Evolutionary conservation across 2,113 vertebrate genomes (phyloP).

Genomic region (Amblyornis subalaris): DNA sequence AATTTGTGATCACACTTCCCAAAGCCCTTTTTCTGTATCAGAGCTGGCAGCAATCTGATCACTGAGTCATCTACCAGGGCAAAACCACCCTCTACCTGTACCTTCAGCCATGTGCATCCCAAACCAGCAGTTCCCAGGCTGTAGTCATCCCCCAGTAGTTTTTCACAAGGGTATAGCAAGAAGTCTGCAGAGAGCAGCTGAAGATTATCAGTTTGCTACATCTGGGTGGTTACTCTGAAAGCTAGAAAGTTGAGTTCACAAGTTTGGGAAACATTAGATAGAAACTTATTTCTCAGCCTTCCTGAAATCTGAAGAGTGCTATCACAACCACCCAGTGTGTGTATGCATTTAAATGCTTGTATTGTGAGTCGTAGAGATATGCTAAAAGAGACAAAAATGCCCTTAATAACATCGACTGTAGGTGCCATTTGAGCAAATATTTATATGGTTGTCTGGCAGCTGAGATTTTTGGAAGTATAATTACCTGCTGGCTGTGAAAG

Average conservation of each 20-base stretch:
- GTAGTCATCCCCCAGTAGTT: neutral
- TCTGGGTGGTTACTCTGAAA: neutral
- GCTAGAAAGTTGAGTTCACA: neutral
- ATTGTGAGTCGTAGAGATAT: neutral
- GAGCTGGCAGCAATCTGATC: neutral
- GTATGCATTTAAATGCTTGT: neutral
- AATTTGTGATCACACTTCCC: neutral
- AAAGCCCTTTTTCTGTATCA: neutral
- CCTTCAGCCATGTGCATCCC: neutral
- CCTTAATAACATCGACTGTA: neutral
- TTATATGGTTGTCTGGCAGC: neutral
- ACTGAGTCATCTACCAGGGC: neutral
- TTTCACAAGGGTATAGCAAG: neutral
- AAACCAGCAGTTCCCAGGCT: neutral
- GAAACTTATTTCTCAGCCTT: neutral
- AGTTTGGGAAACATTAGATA: neutral
- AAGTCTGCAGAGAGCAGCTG: neutral
- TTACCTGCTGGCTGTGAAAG: neutral
- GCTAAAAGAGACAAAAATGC: neutral
- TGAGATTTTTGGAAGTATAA: neutral
- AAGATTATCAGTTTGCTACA: neutral
- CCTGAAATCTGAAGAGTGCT: neutral
- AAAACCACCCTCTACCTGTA: neutral
- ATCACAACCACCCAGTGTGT: neutral
- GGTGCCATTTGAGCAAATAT: slow-evolving; percentile 18